Evolutionary conservation across 2,888 invertebrate species (phyloP), one percentile per base, ranked within the genome.

Genomic region (Nyleta sp.): DNA sequence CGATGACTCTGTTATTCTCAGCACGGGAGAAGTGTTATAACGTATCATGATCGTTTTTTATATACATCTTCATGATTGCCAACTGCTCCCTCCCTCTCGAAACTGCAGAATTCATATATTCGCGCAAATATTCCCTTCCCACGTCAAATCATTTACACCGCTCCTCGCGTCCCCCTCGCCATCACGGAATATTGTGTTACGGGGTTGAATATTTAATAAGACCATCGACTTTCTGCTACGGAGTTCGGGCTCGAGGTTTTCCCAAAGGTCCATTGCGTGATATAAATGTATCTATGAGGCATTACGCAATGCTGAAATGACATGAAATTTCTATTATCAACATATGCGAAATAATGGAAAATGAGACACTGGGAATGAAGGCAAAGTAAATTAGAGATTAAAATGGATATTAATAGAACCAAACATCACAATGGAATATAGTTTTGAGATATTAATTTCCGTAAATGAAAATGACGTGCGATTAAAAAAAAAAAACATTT

Each of bases 171-270:
- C 68, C 52, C 77, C 65, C 72, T 68, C n/a, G 77, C 44, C 55
- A 48, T 57, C 57, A 18, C 86, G 85, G 89, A 87, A 91, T 91
- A 91, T 91, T 91, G 91, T 91, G 91, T 91, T 91, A 91, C 90
- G 86, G 88, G 89, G 86, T 88, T 91, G 91, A 91, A 91, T 92
- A 91, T 91, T 91, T 91, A 91, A 91, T 90, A 88, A 91, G 89
- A 78, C 81, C 83, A 82, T 85, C 84, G 86, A 86, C 85, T 87
- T 87, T 85, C 83, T 82, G 81, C 83, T 52, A 77, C 82, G 78
- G 84, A 84, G 84, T 77, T 81, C 80, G 83, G 82, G 82, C 84
- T 84, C 44, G 67, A 70, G 64, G 38, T 77, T 80, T 70, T 80
- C 83, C 81, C 80, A 73, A 76, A 82, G 82, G 83, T 64, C 80